A percentile compares a stretch with the other conserved stretches of the same genome.
phyloP scores from a whole-genome alignment of 1,140 invertebrate genomes.

The Potamilus streckersoni region DNA sequence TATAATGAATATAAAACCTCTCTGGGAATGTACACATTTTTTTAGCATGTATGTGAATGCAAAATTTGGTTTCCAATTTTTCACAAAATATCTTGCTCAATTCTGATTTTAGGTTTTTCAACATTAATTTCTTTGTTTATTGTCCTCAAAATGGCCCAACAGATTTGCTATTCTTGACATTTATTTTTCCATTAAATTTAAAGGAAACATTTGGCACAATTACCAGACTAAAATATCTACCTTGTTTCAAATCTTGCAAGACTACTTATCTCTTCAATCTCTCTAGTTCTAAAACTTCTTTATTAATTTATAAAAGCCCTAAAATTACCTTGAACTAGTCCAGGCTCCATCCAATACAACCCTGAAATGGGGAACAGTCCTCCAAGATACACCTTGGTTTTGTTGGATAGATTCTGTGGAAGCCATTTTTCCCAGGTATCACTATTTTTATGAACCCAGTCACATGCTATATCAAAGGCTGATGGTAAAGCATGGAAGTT shows the following conservation, averaged over 20 bases:
- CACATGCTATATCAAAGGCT: constrained; percentile 74
- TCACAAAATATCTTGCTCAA: too few relatives aligned
- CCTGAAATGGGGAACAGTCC: constrained; percentile 82
- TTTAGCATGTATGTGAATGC: too few relatives aligned
- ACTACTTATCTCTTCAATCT: too few relatives aligned
- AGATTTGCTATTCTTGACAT: neutral
- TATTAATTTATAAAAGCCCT: neutral
- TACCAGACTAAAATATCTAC: too few relatives aligned
- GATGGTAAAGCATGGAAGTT: constrained; percentile 51
- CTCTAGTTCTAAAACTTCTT: too few relatives aligned
- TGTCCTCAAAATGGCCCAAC: neutral
- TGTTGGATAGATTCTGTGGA: constrained; percentile 69
- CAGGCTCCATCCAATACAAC: constrained; percentile 72
- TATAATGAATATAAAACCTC: too few relatives aligned
- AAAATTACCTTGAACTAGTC: constrained; percentile 72
- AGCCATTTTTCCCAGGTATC: constrained; percentile 72
- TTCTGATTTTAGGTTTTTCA: too few relatives aligned
- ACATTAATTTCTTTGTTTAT: too few relatives aligned
- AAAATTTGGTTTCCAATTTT: too few relatives aligned
- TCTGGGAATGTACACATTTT: too few relatives aligned
- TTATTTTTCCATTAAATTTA: neutral
- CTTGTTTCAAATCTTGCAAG: too few relatives aligned
- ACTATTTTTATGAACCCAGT: constrained; percentile 76
- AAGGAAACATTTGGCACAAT: neutral
- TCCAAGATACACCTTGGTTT: constrained; percentile 75